phyloP scores from a whole-genome alignment of 2,113 vertebrate genomes.

The Limanda limanda region DNA sequence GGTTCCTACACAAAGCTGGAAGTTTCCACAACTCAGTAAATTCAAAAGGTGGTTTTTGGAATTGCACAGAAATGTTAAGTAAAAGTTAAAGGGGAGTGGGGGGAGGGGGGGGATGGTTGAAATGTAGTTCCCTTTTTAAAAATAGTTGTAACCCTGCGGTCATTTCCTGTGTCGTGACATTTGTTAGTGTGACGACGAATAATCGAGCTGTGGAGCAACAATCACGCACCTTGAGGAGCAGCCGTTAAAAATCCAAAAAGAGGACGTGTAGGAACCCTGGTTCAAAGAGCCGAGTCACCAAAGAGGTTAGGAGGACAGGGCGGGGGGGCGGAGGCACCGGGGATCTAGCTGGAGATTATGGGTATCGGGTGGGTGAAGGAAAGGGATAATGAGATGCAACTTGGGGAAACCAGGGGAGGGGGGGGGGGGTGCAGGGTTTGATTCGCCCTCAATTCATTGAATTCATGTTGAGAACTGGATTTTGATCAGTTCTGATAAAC shows the following conservation, averaged over 20 bases:
- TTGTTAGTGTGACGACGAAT: slow-evolving; percentile 25
- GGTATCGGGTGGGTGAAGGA: not conserved
- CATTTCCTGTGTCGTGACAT: slow-evolving; percentile 41
- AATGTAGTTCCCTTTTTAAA: not conserved
- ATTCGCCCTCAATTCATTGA: slow-evolving; percentile 56
- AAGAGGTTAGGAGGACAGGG: slow-evolving; percentile 61
- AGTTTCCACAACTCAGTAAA: slow-evolving; percentile 8
- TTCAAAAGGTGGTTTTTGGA: slow-evolving; percentile 33
- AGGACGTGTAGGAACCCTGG: slow-evolving; percentile 70
- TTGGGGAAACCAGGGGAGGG: not conserved
- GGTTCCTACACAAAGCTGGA: slow-evolving; percentile 61
- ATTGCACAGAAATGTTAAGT: slow-evolving; percentile 23
- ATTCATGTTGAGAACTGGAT: slow-evolving; percentile 31
- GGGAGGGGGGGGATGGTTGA: not conserved
- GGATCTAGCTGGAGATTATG: slow-evolving; percentile 2
- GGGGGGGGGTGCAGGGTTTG: not conserved
- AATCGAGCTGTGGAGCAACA: slow-evolving; percentile 21
- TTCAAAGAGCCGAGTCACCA: slow-evolving; percentile 57
- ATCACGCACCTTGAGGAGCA: slow-evolving; percentile 13
- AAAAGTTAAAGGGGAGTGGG: slow-evolving; percentile 3
- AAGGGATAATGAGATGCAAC: slow-evolving; percentile 16
- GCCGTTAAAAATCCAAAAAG: slow-evolving; percentile 18
- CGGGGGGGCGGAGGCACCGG: not conserved
- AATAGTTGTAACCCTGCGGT: slow-evolving; percentile 18
- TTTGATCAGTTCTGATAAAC: not conserved